Evolutionary conservation across 2,113 vertebrate species (phyloP), one percentile per base, ranked within the genome.

Genomic region (Nanorana parkeri): DNA sequence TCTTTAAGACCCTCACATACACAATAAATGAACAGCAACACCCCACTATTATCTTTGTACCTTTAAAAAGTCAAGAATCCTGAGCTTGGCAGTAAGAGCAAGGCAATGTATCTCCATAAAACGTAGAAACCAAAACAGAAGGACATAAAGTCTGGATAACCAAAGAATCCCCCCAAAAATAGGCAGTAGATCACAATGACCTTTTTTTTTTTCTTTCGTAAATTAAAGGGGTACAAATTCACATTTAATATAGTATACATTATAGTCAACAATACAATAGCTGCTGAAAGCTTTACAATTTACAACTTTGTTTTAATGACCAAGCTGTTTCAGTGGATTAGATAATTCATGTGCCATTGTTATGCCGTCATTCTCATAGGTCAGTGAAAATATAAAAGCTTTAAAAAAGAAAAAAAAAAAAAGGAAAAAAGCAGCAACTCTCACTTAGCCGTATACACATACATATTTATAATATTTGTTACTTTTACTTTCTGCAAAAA

Each of bases 241-340:
- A 94, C 92, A 94, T 92, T 94, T 92, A 94, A 94, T 94, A 92
- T 91, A 88, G 89, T 93, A 90, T 92, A 93, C 91, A 93, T 89
- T 91, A 92, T 92, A 93, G 90, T 93, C 87, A 90, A 89, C 91
- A 94, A 93, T 92, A 94, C 93, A 92, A 89, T 90, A 90, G 90
- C 90, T 94, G 94, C 85, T 87, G 87, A 90, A 94, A 93, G 94
- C 94, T 97, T 98, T 96, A 97, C 94, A 98, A 99, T 99, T 94
- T 99, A 99, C 96, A 98, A 94, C 96, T 71, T 95, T 96, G 93
- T 96, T 95, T 94, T 91, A 96, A 97, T 89, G 91, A 92, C 90
- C 93, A 92, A 97, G 95, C 94, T 93, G 93, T 95, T 82, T 98
- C 97, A 98, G 96, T 98, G 97, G 97, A 97, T 96, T 94, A 95